Evolutionary conservation across 2,113 vertebrate species (phyloP), one percentile per base, ranked within the genome.

Genomic region (Hucho hucho): DNA sequence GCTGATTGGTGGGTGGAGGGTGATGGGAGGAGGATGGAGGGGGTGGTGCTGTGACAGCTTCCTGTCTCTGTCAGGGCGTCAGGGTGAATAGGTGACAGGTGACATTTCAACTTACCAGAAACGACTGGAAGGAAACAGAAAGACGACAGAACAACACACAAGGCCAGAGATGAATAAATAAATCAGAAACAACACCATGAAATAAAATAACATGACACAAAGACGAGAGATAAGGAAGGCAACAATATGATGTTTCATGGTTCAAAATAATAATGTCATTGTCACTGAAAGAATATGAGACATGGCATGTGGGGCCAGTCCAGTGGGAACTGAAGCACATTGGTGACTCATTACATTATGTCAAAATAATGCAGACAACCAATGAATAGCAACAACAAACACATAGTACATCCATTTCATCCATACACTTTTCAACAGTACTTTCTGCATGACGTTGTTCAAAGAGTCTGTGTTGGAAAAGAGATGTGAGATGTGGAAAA

Each of bases 91-190:
- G 96, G 95, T 98, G 96, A 95, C 90, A 92, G 96, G 95, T 95
- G 97, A 97, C 95, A 97, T 95, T 94, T 97, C 95, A 97, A 99
- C 98, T 99, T 99, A 99, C 98, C 98, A 98, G 96, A 98, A 90
- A 96, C 88, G 94, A 98, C 98, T 99, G 96, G 95, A 98, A 97
- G 87, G 86, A 92, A 91, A 93, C 89, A 94, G 93, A 95, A 94
- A 94, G 84, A 96, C 93, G 7, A 43, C 37, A 43, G 37, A 95
- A 95, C 92, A 94, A 94, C 90, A 91, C 93, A 93, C 93, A 90
- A 93, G n/a, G 85, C 74, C 76, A 76, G 18, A 71, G 86, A 91
- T 91, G 90, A 85, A 91, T 89, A 88, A 89, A 90, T 88, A 88
- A 92, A 92, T 80, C 81, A 87, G 75, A 85, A 59, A 43, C 53